Base-by-base conservation (phyloP, 2,888 invertebrate species). In the Acanthacorydalis orientalis region DNA sequence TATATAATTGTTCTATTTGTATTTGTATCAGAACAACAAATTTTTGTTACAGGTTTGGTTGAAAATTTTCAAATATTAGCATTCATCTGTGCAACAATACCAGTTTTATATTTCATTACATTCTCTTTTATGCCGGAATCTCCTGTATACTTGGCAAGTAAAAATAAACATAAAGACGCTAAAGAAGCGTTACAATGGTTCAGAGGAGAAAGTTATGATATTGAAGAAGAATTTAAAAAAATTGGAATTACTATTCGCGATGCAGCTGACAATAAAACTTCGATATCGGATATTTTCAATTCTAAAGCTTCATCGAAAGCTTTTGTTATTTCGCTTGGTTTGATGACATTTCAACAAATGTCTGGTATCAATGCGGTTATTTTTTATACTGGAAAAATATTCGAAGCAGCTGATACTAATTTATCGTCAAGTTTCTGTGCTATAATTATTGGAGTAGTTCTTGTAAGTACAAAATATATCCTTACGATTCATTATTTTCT, bases 41-140 rank as follows among this genome's bases (percentile, higher is more conserved):
- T 34, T 40, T 50, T 44, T 37, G 16, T 57, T 59, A 42, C 53
- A 62, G 57, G 72, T 10, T 57, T 68, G 37, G 58, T 61, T 32
- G 55, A 64, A 1, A 59, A 63, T 44, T 70, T 71, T 64, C 57
- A 60, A 37, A 57, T 58, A 34, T 58, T 75, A 43, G 69, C 73
- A 2, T 51, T 68, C 15, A 53, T 68, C 12, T 69, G 67, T 33
- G 59, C 67, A 4, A 48, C 64, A 1, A 56, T 69, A 4, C 67
- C 72, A 1, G 54, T 67, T 9, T 43, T 70, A 7, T 64, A 69
- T 42, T 55, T 70, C 12, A 39, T 68, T n/a, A 52, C 62, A 23
- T 56, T 77, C 58, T 69, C 74, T n/a, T 72, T 77, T 51, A 69
- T 84, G 49, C 84, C 84, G 0, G 85, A 86, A 61, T 80, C 82